These are phyloP conservation scores for Sebastes flavidus DNA, from an alignment of 2,797 vertebrate genomes.

Conservation along the genomic window DNA sequence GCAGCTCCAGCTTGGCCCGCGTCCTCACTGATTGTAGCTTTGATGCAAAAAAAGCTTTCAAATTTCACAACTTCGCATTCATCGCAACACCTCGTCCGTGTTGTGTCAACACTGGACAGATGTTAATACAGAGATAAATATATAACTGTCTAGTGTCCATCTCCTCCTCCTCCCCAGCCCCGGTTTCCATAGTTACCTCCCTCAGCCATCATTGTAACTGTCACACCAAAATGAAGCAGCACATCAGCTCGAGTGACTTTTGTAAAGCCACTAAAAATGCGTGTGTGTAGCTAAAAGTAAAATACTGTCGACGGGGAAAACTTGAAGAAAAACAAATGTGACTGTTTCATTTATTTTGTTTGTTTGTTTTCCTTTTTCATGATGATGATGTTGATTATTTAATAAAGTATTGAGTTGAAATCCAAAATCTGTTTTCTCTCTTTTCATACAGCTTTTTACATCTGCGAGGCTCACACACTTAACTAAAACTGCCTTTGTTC, in stretches of 20 bases:
- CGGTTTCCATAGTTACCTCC: constrained; percentile 42
- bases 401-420: constrained; percentile 80
- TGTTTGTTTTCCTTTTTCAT: constrained; percentile 58
- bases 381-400: constrained; percentile 74
- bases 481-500: constrained; percentile 47
- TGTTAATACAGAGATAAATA: constrained; percentile 17
- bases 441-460: neutral
- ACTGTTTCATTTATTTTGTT: constrained; percentile 54
- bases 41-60: neutral
- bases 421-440: neutral
- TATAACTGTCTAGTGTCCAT: constrained; percentile 2
- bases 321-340: constrained; percentile 73
- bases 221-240: constrained; percentile 28
- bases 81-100: neutral
- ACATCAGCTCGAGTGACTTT: constrained; percentile 57
- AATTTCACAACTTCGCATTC: neutral
- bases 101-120: constrained; percentile 23
- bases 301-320: constrained; percentile 60
- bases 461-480: constrained; percentile 36
- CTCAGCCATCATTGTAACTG: constrained; percentile 15
- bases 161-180: neutral
- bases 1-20: constrained; percentile 24
- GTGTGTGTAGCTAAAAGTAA: constrained; percentile 19
- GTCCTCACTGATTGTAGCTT: constrained; percentile 9
- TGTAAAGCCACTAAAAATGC: constrained; percentile 55